Evolutionary conservation across 35 echinoderm and acorn worm genomes (phyloP), one percentile per base, ranked within the genome.

Genomic region (Apostichopus parvimensis): DNA sequence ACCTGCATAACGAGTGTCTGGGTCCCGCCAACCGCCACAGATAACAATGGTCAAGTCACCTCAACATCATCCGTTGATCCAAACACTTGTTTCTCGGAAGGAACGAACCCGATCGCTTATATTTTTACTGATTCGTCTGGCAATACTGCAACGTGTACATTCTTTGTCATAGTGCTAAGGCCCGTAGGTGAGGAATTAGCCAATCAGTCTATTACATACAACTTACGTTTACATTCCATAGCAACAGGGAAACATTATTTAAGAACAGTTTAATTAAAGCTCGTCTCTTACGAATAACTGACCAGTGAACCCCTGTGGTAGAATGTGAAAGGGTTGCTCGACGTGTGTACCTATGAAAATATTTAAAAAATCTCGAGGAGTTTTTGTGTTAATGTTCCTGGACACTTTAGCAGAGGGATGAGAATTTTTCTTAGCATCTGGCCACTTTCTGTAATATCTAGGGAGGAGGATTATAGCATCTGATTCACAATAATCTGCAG

Each of bases 81-180:
- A 56, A 66, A 26, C n/a, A 58, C 17, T 15, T 87, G 83, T 65
- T 90, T 90, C 64, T 65, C 87, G n/a, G 4, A 45, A 15, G 87
- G 87, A 73, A 18, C 24, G 22, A 90, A 90, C 28, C 12, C 7
- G 18, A 28, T 90, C 71, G 54, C 45, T 5, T 90, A 90, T 64
- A 90, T 64, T 5, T 90, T 90, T 55, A 28, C 9, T 12, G 87
- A 90, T 53, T 10, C 22, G 5, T 73, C 45, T 73, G 64, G 71
- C 10, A 90, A 90, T 90, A 4, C 87, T 34, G 87, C 60, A 2
- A 54, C 1, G 6, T 90, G 87, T 23, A 34, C 87, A 55, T 90
- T 90, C 54, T 52, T 45, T 9, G 13, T 90, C 6, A 77, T 90
- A 73, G 87, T 90, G 12, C 21, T 22, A 12, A 12, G 13, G 11